Evolutionary conservation across 2,797 vertebrate genomes (phyloP).

Genomic region (Silurus aristotelis): DNA sequence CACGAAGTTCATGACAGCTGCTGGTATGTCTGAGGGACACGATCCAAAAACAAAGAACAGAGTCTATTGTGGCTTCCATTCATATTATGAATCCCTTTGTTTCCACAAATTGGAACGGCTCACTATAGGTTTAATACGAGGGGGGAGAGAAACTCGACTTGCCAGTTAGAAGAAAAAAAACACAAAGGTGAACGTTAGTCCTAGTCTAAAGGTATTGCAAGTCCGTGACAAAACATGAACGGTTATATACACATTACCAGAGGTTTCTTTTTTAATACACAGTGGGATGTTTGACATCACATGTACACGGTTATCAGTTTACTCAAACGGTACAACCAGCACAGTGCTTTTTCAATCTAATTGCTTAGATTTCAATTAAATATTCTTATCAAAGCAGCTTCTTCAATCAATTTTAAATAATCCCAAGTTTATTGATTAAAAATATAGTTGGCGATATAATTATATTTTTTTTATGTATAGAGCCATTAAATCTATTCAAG

Average conservation of each 20-base stretch:
- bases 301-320: too few species aligned
- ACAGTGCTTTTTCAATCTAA: not conserved
- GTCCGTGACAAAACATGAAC: not conserved
- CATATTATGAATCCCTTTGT: too few species aligned
- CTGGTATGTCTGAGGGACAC: conserved; percentile 64
- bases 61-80: conserved; percentile 53
- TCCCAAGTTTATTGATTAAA: not conserved
- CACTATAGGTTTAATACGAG: conserved; percentile 52
- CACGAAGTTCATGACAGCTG: conserved; percentile 72
- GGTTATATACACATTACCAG: not conserved
- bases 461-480: not conserved
- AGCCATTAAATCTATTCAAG: not conserved
- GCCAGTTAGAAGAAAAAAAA: conserved; percentile 11
- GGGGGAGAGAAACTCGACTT: conserved; percentile 17
- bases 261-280: not conserved
- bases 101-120: conserved; percentile 43
- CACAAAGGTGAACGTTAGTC: not conserved
- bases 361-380: not conserved
- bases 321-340: not conserved
- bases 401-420: not conserved
- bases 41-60: conserved; percentile 67
- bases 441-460: not conserved
- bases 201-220: not conserved
- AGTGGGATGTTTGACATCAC: not conserved
- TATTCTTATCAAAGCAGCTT: not conserved